Evolutionary conservation across 2,888 invertebrate species (phyloP).

Genomic region (Luperina nickerlii): DNA sequence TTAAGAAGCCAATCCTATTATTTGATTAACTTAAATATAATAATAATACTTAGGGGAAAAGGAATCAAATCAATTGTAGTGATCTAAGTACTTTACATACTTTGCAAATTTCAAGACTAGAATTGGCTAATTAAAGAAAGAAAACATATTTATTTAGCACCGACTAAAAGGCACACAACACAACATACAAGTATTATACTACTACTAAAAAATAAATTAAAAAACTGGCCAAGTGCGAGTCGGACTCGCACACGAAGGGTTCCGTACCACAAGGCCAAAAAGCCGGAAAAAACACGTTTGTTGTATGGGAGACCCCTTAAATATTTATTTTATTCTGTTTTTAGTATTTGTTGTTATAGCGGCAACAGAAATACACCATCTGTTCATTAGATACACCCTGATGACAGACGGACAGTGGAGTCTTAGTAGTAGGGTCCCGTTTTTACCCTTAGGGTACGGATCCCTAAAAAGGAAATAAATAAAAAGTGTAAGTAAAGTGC

Average conservation of each 20-base stretch:
- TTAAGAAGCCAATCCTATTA: background rate
- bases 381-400: no score
- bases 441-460: no score
- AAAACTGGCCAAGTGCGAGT: no score
- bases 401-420: no score
- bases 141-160: background rate
- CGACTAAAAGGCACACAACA: background rate
- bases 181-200: background rate
- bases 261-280: no score
- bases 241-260: no score
- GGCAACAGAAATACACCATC: no score
- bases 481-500: background rate
- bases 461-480: background rate
- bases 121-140: background rate
- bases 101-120: background rate
- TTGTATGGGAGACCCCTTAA: no score
- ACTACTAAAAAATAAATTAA: background rate
- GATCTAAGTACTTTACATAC: background rate
- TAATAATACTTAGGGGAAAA: background rate
- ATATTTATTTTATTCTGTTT: no score
- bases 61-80: background rate
- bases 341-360: no score
- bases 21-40: background rate
- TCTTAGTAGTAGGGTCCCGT: no score
- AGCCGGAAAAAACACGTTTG: no score